Percentiles rank a stretch among this genome's conserved stretches.
Conservation (phyloP, 2,113 vertebrate genomes). For the Dromiciops gliroides region DNA sequence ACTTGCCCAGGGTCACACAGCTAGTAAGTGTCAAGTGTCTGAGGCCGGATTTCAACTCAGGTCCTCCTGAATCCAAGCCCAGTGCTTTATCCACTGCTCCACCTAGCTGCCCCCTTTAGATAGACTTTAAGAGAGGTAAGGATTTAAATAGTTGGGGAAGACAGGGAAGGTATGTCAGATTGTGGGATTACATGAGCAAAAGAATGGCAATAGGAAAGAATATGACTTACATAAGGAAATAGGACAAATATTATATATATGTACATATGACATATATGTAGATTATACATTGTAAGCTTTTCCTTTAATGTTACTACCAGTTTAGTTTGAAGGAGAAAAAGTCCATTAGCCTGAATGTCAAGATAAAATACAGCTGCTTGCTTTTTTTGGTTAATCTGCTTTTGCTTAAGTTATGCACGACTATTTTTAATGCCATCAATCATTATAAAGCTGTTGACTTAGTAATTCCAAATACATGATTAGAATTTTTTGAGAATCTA, state of each 20-base stretch:
- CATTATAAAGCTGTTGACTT: conserved; percentile 4
- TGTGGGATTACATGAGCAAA: background rate
- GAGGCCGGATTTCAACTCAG: too few relatives aligned
- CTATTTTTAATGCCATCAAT: background rate
- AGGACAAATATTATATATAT: background rate
- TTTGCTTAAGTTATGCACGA: background rate
- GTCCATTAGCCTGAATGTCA: conserved; percentile 1
- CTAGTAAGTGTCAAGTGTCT: too few relatives aligned
- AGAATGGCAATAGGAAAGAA: background rate
- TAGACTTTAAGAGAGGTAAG: background rate
- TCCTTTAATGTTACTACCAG: background rate
- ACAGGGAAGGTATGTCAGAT: background rate
- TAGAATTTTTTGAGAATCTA: background rate
- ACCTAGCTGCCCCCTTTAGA: too few relatives aligned
- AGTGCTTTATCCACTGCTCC: too few relatives aligned
- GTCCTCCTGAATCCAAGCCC: too few relatives aligned
- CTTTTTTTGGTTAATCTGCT: conserved; percentile 2
- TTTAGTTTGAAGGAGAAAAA: conserved; percentile 6
- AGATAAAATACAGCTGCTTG: conserved; percentile 14
- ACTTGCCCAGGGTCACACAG: too few relatives aligned
- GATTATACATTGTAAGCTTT: background rate
- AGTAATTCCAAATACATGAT: conserved; percentile 6
- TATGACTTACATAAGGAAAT: background rate
- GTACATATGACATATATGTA: background rate
- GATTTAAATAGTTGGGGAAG: background rate